A percentile compares a stretch with the other conserved stretches of the same genome.
Evolutionary conservation across 2,113 vertebrate genomes (phyloP).

Genomic region (Romanogobio albipinnatus): DNA sequence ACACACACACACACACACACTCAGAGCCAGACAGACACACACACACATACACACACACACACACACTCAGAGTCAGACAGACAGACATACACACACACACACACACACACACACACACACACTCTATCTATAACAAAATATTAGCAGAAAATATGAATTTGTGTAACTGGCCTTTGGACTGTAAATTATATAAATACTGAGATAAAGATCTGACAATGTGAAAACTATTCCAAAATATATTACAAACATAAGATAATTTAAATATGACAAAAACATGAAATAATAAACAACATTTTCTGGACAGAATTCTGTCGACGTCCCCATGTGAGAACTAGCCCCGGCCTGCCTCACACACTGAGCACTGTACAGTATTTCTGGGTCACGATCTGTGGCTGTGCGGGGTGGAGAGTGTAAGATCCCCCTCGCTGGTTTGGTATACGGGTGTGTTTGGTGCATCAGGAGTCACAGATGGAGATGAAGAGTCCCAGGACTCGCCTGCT

Average conservation of each 20-base stretch:
- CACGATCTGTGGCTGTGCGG: neutral
- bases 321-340: neutral
- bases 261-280: too few relatives aligned
- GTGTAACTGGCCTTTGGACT: too few relatives aligned
- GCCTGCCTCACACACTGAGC: neutral
- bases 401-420: neutral
- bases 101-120: too few relatives aligned
- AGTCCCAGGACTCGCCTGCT: conserved; percentile 49
- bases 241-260: too few relatives aligned
- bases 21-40: too few relatives aligned
- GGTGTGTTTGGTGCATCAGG: neutral
- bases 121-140: too few relatives aligned
- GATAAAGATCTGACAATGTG: neutral
- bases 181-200: neutral
- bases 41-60: too few relatives aligned
- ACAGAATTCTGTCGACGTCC: neutral
- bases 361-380: neutral
- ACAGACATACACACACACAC: too few relatives aligned
- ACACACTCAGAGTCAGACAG: too few relatives aligned
- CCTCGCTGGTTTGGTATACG: neutral
- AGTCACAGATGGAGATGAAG: conserved; percentile 63
- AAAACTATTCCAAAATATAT: neutral
- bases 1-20: too few relatives aligned
- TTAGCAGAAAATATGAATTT: too few relatives aligned
- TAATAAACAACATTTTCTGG: too few relatives aligned